Percentiles rank a stretch among this genome's conserved stretches.
Conservation (phyloP, 2,888 invertebrate species). For the Mimumesa dahlbomi region DNA sequence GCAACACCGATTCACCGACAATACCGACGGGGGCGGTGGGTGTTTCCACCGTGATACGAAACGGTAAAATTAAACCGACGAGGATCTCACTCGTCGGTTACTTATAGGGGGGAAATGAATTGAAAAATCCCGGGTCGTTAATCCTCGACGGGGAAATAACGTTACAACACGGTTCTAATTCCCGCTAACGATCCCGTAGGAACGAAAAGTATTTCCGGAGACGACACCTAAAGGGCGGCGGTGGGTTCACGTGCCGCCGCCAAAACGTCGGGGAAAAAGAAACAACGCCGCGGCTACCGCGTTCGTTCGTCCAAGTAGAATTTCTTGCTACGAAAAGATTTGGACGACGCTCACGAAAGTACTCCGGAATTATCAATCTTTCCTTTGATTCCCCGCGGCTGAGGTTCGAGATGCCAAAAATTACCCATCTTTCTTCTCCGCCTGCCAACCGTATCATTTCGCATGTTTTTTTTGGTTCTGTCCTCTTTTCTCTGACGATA, state of each 20-base stretch:
- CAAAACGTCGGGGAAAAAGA: slow-evolving; percentile 15
- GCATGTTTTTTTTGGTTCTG: no score
- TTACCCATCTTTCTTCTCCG: no score
- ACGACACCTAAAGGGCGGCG: no score
- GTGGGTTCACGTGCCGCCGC: no score
- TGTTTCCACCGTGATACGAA: not conserved
- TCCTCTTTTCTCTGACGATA: no score
- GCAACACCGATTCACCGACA: not conserved
- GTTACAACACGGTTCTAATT: no score
- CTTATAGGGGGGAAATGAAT: no score
- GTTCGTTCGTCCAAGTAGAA: slow-evolving; percentile 27
- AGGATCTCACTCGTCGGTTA: no score
- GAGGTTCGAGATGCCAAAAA: slow-evolving; percentile 25
- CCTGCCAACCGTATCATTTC: slow-evolving; percentile 8
- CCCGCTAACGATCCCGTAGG: no score
- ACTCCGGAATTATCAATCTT: slow-evolving; percentile 39
- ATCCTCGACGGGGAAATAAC: no score
- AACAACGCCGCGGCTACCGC: not conserved
- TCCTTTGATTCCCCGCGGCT: slow-evolving; percentile 10
- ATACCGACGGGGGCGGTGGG: not conserved
- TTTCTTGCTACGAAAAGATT: slow-evolving; percentile 23
- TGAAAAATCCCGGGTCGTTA: no score
- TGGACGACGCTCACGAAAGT: slow-evolving; percentile 18
- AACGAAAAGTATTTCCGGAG: no score
- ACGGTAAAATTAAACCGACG: not conserved